Base-by-base conservation (phyloP, 1,140 invertebrate species). In the Sycobia sp. region DNA sequence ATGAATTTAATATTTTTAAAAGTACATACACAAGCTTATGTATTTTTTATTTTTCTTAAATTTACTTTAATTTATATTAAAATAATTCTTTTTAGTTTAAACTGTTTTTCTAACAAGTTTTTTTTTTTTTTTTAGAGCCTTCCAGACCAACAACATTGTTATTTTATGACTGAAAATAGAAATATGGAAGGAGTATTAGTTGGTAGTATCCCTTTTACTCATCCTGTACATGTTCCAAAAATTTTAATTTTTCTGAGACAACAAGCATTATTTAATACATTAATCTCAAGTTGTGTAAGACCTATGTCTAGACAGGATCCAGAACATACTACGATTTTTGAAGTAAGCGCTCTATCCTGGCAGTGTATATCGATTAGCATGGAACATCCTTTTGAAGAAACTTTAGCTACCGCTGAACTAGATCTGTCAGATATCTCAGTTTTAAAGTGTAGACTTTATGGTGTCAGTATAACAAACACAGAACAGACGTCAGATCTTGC, bases 91-190 rank as follows among this genome's bases (percentile, higher is more conserved):
- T n/a, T n/a, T n/a, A n/a, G 5, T 32, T 32, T 4, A 32, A 32
- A 32, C 29, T 7, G 4, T 32, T 32, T 32, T 32, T 11, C 11
- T 32, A 32, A 32, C 4, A 32, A 7, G 29, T 11, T 32, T 34
- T 51, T 50, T 25, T 4, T 58, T 46, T n/a, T 49, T n/a, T 36
- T 22, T 85, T 59, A 95, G 87, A 91, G 90, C 47, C 82, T 97
- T 25, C 93, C 94, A 0, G 95, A 96, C 74, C 95, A 97, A 73
- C 89, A 90, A 34, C 96, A 98, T 76, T 94, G 93, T 74, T 98
- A 97, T 76, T 95, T 94, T 76, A 86, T 98, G 81, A 95, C 92
- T 4, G 91, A 94, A 73, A 88, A 87, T 62, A 87, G 87, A 66
- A 87, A 86, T 13, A 84, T 97, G 78, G 87, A 91, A 49, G 95